Base-by-base conservation (phyloP, 2,888 invertebrate species). In the Drosophila demipolita region DNA sequence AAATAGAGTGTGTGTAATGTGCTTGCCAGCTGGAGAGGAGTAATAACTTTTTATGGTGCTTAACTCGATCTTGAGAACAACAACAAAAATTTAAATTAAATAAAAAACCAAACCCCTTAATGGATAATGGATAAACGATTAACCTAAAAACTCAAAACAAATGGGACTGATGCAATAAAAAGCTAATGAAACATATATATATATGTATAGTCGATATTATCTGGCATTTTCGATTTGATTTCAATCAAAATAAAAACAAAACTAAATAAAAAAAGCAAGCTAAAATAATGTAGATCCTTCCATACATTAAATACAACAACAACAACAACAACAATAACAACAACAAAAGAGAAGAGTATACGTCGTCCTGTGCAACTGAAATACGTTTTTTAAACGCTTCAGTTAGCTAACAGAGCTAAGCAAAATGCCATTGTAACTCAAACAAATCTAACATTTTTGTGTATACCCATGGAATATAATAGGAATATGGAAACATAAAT, bases 91-190 rank as follows among this genome's bases (percentile, higher is more conserved):
- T 45, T 33, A 58, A 57, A 42, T n/a, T 4, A 49, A 36, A 40
- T 12, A 40, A n/a, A 11, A 20, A 23, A 23, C 29, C 6, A 11
- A 58, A 49, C 55, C 52, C 61, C 58, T 35, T 48, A 49, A 67
- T 52, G 68, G 59, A 69, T 66, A 66, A 66, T 63, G 54, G 63
- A 73, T 74, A 48, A 48, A 36, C 48, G 57, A 71, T 78, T 70
- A 80, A 72, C 77, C 72, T 81, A 81, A 63, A 63, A 87, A 83
- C 89, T 87, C 87, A 84, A 87, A 81, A 72, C 77, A 76, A 85
- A 89, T 87, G 84, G 84, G 84, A 84, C 84, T 84, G 90, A 84
- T 89, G 90, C 84, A 84, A 84, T 87, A 82, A 81, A 66, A 76
- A 78, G 68, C 66, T 78, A 78, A 73, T 61, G 32, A 68, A 68